These are phyloP conservation scores for Autographa pulchrina DNA, from an alignment of 2,888 invertebrate genomes.

Conservation along the genomic window DNA sequence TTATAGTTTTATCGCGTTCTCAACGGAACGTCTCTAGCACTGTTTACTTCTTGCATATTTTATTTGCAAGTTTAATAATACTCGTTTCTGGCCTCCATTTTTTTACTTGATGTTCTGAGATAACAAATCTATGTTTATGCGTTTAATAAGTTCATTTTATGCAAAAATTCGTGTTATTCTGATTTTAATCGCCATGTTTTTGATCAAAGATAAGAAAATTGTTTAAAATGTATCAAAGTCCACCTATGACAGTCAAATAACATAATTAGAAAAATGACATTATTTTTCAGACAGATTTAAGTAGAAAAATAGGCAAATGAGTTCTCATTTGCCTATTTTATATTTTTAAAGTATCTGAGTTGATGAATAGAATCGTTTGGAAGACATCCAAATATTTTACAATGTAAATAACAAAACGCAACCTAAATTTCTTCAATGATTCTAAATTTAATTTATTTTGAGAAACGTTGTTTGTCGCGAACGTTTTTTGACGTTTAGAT, in stretches of 20 bases:
- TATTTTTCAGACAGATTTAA: slow-evolving; percentile 24
- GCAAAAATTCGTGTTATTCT: slow-evolving; percentile 17
- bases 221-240: slow-evolving; percentile 25
- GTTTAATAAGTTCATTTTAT: slow-evolving; percentile 52
- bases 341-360: slow-evolving; percentile 43
- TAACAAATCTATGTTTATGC: slow-evolving; percentile 25
- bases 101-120: slow-evolving; percentile 28
- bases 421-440: slow-evolving; percentile 65
- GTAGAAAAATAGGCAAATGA: slow-evolving; percentile 32
- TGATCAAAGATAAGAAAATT: slow-evolving; percentile 37
- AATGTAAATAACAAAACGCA: slow-evolving; percentile 62
- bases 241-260: slow-evolving; percentile 27
- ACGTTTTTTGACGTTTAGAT: slow-evolving; percentile 23
- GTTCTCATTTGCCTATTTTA: not conserved
- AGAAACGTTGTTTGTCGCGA: slow-evolving; percentile 32
- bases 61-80: slow-evolving; percentile 32
- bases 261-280: slow-evolving; percentile 12
- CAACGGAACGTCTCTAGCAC: slow-evolving; percentile 40
- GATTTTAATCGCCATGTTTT: slow-evolving; percentile 49
- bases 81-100: slow-evolving; percentile 9
- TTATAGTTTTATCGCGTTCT: slow-evolving; percentile 48
- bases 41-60: slow-evolving; percentile 30
- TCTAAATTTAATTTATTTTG: slow-evolving; percentile 49
- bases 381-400: slow-evolving; percentile 57
- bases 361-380: slow-evolving; percentile 64